Base-by-base conservation (phyloP, 2,797 vertebrate genomes). In the Siniperca obscura region DNA sequence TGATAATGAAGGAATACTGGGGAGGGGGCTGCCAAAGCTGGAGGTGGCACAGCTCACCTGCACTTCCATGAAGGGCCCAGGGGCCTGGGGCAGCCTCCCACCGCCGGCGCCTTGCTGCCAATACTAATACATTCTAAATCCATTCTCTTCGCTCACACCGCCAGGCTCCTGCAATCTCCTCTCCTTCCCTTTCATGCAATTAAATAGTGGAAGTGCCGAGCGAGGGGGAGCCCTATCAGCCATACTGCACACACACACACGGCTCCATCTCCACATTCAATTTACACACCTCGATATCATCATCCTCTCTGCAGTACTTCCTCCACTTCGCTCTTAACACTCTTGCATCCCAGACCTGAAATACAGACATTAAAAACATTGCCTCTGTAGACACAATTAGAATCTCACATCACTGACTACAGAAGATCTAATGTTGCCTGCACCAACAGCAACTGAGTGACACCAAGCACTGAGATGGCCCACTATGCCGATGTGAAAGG, bases 41-140 rank as follows among this genome's bases (percentile, higher is more conserved):
- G 91, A 93, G 94, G 93, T 93, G 93, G 93, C 91, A 90, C 90
- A 73, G 90, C 91, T 93, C 94, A 95, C 95, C 95, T 95, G 95
- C 89, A 90, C 91, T 92, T 94, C 93, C 90, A 89, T 88, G 90
- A 90, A 93, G 92, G 90, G 92, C 92, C 91, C 87, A 71, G 72
- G 79, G 91, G 90, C 92, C 91, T 78, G 90, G 93, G 92, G 92
- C 93, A 93, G 90, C 92, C 92, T 93, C 90, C 92, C 91, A 91
- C 93, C 89, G 89, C 92, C 64, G 92, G 93, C 94, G 60, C 93
- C 92, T 94, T 89, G 93, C 94, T 95, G 95, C 95, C 94, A 94
- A 93, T 93, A 92, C 93, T 95, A 94, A 96, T 95, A 95, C 94
- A 95, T 95, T 95, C 94, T 93, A 94, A 95, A 96, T 95, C 95